These are phyloP conservation scores for Scaptodrosophila latifasciaeformis DNA, from an alignment of 2,888 invertebrate species.

Conservation along the genomic window DNA sequence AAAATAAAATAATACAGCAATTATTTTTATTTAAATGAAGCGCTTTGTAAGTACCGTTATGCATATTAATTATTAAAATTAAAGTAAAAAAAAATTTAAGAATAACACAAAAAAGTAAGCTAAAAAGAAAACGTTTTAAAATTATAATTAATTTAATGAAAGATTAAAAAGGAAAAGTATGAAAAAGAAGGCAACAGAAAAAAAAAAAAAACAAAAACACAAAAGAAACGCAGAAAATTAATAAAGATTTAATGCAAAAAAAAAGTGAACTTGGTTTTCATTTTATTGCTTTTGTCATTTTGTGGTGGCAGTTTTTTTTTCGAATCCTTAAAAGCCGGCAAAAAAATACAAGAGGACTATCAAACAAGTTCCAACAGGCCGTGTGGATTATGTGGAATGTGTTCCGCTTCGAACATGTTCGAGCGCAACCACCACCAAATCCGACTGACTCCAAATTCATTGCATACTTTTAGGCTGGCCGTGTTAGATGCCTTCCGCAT, in stretches of 20 bases:
- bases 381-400: conserved; percentile 24
- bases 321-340: too few relatives aligned
- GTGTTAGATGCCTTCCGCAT: too few relatives aligned
- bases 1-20: background rate
- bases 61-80: conserved; percentile 53
- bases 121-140: conserved; percentile 45
- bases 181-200: too few relatives aligned
- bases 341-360: background rate
- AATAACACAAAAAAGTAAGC: conserved; percentile 10
- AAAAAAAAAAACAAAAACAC: conserved; percentile 16
- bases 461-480: conserved; percentile 18
- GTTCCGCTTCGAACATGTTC: conserved; percentile 45
- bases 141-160: conserved; percentile 37
- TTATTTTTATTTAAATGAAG: conserved; percentile 53
- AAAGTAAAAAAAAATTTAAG: conserved; percentile 2
- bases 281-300: background rate
- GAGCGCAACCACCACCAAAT: background rate
- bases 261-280: conserved; percentile 9
- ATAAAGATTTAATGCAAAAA: conserved; percentile 46
- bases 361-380: conserved; percentile 29
- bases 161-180: too few relatives aligned
- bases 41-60: conserved; percentile 66
- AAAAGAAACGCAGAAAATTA: conserved; percentile 24
- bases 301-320: background rate
- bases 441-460: too few relatives aligned